These are phyloP conservation scores for Neosilurus hyrtlii DNA, from an alignment of 2,797 vertebrate genomes.

Conservation along the genomic window DNA sequence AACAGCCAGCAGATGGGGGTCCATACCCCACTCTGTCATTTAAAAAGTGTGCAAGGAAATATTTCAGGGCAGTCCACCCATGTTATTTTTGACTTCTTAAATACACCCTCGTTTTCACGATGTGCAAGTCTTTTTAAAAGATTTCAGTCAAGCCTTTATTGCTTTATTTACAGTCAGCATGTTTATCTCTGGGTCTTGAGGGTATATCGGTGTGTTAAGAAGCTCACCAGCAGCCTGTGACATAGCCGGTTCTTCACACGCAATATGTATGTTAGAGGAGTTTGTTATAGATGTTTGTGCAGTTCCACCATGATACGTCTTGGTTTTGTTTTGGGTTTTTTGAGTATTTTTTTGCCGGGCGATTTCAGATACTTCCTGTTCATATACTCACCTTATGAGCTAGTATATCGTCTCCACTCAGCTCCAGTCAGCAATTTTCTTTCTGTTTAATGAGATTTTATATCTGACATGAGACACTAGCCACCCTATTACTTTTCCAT, in stretches of 20 bases:
- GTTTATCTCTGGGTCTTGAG: constrained; percentile 17
- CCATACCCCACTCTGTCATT: constrained; percentile 38
- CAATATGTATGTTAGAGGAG: constrained; percentile 30
- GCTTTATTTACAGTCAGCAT: not conserved
- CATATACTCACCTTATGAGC: no score
- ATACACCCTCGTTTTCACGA: not conserved
- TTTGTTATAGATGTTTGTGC: constrained; percentile 27
- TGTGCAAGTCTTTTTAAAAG: not conserved
- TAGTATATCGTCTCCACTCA: no score
- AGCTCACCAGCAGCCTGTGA: constrained; percentile 7
- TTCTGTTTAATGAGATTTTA: not conserved
- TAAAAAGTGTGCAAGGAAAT: constrained; percentile 1
- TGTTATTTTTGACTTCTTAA: constrained; percentile 15
- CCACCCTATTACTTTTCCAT: not conserved
- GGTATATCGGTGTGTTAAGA: constrained; percentile 29
- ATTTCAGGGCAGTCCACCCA: not conserved
- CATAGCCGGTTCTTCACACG: constrained; percentile 28
- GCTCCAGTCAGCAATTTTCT: not conserved
- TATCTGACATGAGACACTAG: not conserved
- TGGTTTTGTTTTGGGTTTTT: not conserved
- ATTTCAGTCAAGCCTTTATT: not conserved
- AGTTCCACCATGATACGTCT: not conserved
- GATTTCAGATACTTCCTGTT: constrained; percentile 1
- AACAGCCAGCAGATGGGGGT: constrained; percentile 43
- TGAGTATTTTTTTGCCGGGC: not conserved